These are phyloP conservation scores for Germaria angustata DNA, from an alignment of 2,888 invertebrate genomes.

Conservation along the genomic window DNA sequence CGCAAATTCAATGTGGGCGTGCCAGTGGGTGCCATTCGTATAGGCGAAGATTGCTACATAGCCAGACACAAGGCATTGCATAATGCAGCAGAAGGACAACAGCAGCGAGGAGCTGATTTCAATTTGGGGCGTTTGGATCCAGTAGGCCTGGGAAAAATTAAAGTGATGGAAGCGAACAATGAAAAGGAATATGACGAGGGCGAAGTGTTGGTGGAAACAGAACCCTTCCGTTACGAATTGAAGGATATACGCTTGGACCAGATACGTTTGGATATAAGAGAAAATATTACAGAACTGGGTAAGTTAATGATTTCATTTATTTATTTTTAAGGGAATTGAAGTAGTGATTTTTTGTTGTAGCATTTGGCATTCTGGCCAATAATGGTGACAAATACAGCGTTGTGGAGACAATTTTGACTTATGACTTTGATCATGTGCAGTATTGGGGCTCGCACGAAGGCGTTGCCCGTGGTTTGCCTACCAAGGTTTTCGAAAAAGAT, in stretches of 20 bases:
- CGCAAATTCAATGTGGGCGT: constrained; percentile 83
- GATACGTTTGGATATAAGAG: constrained; percentile 81
- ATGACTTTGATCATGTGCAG: constrained; percentile 85
- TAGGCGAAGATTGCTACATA: constrained; percentile 81
- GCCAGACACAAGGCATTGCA: constrained; percentile 79
- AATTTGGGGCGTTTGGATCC: constrained; percentile 86
- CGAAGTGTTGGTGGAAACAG: constrained; percentile 89
- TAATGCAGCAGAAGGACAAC: constrained; percentile 60
- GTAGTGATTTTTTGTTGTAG: constrained; percentile 65
- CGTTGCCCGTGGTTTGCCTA: constrained; percentile 77
- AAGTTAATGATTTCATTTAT: constrained; percentile 75
- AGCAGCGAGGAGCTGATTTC: constrained; percentile 78
- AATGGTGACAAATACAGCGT: constrained; percentile 82
- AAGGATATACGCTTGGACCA: constrained; percentile 84
- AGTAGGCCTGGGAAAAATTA: constrained; percentile 85
- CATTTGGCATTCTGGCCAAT: constrained; percentile 80
- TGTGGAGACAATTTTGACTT: constrained; percentile 87
- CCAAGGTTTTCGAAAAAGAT: constrained; percentile 77
- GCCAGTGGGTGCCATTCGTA: constrained; percentile 84
- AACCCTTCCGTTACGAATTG: constrained; percentile 89
- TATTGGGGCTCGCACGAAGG: constrained; percentile 90
- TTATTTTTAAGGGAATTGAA: background rate
- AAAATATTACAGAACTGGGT: constrained; percentile 82
- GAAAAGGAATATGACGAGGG: constrained; percentile 83
- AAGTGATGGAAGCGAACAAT: constrained; percentile 84